Evolutionary conservation across 2,113 vertebrate genomes (phyloP).

Genomic region (Pycnonotus jocosus): DNA sequence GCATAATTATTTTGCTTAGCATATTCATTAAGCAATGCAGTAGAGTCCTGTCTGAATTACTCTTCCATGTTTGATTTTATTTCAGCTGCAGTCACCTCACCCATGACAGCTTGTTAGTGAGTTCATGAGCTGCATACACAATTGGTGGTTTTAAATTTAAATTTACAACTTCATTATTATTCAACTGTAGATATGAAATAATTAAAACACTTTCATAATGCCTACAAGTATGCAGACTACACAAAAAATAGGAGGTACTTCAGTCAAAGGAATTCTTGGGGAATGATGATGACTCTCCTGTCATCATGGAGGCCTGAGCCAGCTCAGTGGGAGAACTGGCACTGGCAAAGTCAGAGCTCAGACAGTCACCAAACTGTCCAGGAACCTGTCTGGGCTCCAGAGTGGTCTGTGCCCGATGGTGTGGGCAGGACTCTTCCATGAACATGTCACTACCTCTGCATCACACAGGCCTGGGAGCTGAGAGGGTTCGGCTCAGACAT

Average conservation of each 20-base stretch:
- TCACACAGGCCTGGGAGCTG: not conserved
- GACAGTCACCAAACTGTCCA: not conserved
- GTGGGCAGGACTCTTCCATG: not conserved
- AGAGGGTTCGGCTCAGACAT: not conserved
- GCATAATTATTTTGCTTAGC: not conserved
- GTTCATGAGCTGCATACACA: not conserved
- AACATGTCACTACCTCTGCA: rapidly evolving
- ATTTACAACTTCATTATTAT: not conserved
- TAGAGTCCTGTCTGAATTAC: not conserved
- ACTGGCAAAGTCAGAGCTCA: not conserved
- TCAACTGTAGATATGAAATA: not conserved
- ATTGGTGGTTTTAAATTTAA: not conserved
- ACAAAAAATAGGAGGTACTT: not conserved
- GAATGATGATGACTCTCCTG: not conserved
- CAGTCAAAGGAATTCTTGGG: not conserved
- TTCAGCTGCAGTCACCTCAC: not conserved
- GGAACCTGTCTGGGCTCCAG: not conserved
- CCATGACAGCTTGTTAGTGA: not conserved
- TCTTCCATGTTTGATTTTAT: not conserved
- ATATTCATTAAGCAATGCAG: not conserved
- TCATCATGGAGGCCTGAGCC: not conserved
- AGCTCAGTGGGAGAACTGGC: not conserved
- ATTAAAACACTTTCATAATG: not conserved
- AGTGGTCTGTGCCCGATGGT: not conserved
- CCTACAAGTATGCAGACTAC: not conserved